Evolutionary conservation across 2,888 invertebrate genomes (phyloP).

Genomic region (Catonia carolina): DNA sequence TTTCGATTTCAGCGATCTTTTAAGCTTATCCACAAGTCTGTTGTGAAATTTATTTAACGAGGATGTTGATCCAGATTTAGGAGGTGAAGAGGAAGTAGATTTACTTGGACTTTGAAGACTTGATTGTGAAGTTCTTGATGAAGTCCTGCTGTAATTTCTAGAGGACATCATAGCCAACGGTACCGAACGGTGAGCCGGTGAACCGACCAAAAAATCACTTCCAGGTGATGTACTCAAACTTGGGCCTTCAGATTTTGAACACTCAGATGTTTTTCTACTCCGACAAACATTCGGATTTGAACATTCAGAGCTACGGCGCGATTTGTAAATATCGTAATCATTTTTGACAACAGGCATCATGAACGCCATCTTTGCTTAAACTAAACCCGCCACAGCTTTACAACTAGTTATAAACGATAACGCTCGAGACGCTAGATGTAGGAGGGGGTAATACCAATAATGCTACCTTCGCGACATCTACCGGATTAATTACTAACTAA

Average conservation of each 20-base stretch:
- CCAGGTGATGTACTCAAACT: conserved; percentile 60
- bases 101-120: conserved; percentile 60
- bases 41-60: conserved; percentile 72
- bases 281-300: conserved; percentile 56
- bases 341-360: conserved; percentile 94
- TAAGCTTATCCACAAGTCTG: conserved; percentile 70
- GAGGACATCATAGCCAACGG: conserved; percentile 58
- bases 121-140: conserved; percentile 56
- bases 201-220: conserved; percentile 49
- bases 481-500: no score
- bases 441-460: no score
- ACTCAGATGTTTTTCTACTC: conserved; percentile 64
- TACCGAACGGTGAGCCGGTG: conserved; percentile 58
- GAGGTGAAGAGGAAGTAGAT: conserved; percentile 58
- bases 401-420: neutral
- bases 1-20: conserved; percentile 52
- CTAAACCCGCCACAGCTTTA: neutral
- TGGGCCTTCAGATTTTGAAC: conserved; percentile 66
- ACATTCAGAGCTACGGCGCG: conserved; percentile 69
- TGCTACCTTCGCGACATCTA: no score
- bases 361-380: conserved; percentile 64
- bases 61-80: conserved; percentile 50
- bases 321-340: conserved; percentile 89
- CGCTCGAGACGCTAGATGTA: no score
- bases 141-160: conserved; percentile 55